Conservation (phyloP, 2,888 invertebrate genomes). For the Caradrina clavipalpis region DNA sequence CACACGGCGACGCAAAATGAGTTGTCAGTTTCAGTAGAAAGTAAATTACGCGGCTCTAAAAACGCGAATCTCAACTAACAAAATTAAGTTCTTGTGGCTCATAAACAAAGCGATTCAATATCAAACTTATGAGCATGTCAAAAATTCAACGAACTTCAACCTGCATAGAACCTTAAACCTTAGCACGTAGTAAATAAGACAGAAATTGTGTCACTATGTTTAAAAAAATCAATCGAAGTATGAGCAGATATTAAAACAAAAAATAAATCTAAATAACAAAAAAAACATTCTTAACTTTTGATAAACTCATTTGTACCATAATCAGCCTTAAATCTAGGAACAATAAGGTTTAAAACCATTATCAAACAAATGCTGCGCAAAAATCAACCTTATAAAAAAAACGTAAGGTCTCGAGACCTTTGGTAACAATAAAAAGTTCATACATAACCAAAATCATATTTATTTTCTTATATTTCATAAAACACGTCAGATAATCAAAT, state of each 20-base stretch:
- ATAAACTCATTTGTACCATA: conserved; percentile 41
- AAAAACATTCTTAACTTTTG: conserved; percentile 28
- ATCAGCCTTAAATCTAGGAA: conserved; percentile 55
- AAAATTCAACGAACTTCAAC: too few species aligned
- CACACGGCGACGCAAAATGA: too few species aligned
- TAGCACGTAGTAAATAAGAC: not conserved
- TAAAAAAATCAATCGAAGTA: not conserved
- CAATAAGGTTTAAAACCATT: conserved; percentile 37
- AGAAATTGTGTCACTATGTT: not conserved
- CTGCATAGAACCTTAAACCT: not conserved
- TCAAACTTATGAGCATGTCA: too few species aligned
- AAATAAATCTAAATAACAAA: conserved; percentile 28
- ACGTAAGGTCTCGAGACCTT: conserved; percentile 2
- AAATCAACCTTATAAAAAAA: conserved; percentile 31
- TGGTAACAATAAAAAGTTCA: conserved; percentile 35
- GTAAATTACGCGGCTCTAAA: too few species aligned
- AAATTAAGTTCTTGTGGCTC: too few species aligned
- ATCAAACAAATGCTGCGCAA: conserved; percentile 9
- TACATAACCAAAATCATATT: conserved; percentile 47
- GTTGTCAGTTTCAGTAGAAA: too few species aligned
- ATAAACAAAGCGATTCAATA: too few species aligned
- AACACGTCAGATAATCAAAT: conserved; percentile 6
- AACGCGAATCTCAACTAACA: too few species aligned
- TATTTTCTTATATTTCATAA: conserved; percentile 37
- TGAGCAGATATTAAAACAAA: not conserved